Base-by-base conservation (phyloP, 92 coral and sea anemone genomes). In the Phymanthus crucifer region DNA sequence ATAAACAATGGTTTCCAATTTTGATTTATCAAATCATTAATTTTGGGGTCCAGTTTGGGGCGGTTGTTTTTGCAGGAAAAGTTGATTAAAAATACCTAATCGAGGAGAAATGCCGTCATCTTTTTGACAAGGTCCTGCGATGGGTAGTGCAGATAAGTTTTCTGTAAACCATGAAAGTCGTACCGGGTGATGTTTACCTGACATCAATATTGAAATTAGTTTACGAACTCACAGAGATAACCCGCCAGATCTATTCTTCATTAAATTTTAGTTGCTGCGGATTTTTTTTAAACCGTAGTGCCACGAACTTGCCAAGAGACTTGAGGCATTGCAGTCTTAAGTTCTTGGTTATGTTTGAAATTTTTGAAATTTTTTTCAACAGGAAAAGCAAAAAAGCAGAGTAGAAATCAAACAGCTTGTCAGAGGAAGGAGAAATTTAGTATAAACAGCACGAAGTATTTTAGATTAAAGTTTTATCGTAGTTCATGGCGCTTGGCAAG, bases 141-240 rank as follows among this genome's bases (percentile, higher is more conserved):
- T 75, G 11, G 24, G 57, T 11, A 32, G 19, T 36, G 23, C 18
- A 9, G 75, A 71, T 71, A 57, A 54, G 48, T 10, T 21, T 35
- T 35, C 46, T 38, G 38, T 57, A 32, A 27, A 74, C 78, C 35
- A 54, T 4, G 46, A 19, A 34, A 32, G 34, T 32, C 3, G 37
- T 35, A 13, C 70, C 6, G 29, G 78, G n/a, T 50, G 56, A 16
- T 75, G 79, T 75, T 75, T 75, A 75, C 46, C 57, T 75, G 56
- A 75, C 29, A 73, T 75, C 69, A 6, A 34, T 75, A 32, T 48
- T 19, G 52, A 54, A 75, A 75, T 33, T 75, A 54, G 16, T 75
- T 75, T 65, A 21, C n/a, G 32, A 24, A 18, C 48, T 75, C 19
- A 38, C 43, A 75, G 38, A 43, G 68, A 75, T 75, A 74, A 32